A percentile compares a stretch with the other conserved stretches of the same genome.
Evolutionary conservation across 2,888 invertebrate genomes (phyloP).

Genomic region (Caradrina kadenii): DNA sequence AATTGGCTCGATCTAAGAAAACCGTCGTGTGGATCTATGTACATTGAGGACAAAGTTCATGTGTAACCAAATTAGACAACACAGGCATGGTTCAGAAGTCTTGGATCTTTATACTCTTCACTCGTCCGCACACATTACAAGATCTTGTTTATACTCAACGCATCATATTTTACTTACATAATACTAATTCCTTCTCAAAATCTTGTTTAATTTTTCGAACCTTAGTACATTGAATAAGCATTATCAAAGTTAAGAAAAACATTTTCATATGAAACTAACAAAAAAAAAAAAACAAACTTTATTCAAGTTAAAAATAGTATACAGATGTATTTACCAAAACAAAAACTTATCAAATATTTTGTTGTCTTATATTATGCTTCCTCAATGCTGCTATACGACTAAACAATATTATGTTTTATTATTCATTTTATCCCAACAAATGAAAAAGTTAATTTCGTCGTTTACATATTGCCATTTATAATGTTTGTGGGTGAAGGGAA

Average conservation of each 20-base stretch:
- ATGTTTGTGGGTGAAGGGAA: slow-evolving; percentile 47
- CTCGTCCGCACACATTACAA: slow-evolving; percentile 11
- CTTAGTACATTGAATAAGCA: slow-evolving; percentile 11
- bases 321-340: too few species aligned
- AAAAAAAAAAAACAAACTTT: not conserved
- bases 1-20: too few species aligned
- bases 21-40: too few species aligned
- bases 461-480: slow-evolving; percentile 19
- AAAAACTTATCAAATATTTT: too few species aligned
- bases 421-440: not conserved
- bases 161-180: slow-evolving; percentile 8
- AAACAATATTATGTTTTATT: not conserved
- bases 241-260: not conserved
- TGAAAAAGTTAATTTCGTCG: not conserved
- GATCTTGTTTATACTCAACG: slow-evolving; percentile 6
- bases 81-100: slow-evolving; percentile 38
- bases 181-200: not conserved
- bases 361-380: slow-evolving; percentile 11
- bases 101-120: slow-evolving; percentile 20
- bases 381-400: slow-evolving; percentile 4
- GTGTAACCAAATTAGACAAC: slow-evolving; percentile 57
- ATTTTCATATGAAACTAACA: not conserved
- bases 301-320: not conserved
- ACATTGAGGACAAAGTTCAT: too few species aligned
- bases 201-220: not conserved